Evolutionary conservation across 2,888 invertebrate species (phyloP), one percentile per base, ranked within the genome.

Genomic region (Hirtodrosophila cameraria): DNA sequence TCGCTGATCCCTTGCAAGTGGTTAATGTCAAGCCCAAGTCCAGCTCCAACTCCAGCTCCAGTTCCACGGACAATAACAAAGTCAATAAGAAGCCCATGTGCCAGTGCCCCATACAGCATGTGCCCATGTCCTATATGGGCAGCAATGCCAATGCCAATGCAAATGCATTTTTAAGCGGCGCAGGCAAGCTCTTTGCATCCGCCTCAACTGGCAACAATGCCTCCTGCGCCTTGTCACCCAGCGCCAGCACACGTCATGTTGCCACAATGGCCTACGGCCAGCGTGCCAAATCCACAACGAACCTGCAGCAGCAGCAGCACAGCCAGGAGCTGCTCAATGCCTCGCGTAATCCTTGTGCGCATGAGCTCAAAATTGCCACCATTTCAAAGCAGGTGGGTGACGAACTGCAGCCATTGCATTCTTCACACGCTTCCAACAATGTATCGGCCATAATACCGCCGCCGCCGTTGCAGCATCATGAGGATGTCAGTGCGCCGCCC

Each of bases 81-180:
- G 12, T 31, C 20, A 59, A 27, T 48, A 91, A 91, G 68, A 91
- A 91, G 45, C 89, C 91, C 25, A 89, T 89, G 60, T 91, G 91
- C 66, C 91, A 91, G 74, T 91, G 91, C 59, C 91, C 91, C 18
- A 87, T 91, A 30, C 91, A 91, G 46, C 91, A 91, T 72, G 90
- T 91, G 15, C 91, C 91, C 52, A 91, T 91, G 91, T 90, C 90
- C 8, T 91, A 91, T 57, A 91, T 91, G 91, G 90, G 90, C 20
- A 86, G 90, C 30, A 90, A 88, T 58, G 88, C 83, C 65, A 88
- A 77, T 48, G 83, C 86, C 15, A 85, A 87, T 55, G 81, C 86
- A 11, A 84, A 87, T 53, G 81, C 83, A 8, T 75, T 75, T 15
- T 60, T 76, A 4, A 86, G 70, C 42, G 79, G 80, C 18, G 80